These are phyloP conservation scores for Stictocephala bisonia DNA, from an alignment of 2,888 invertebrate genomes.

Conservation along the genomic window DNA sequence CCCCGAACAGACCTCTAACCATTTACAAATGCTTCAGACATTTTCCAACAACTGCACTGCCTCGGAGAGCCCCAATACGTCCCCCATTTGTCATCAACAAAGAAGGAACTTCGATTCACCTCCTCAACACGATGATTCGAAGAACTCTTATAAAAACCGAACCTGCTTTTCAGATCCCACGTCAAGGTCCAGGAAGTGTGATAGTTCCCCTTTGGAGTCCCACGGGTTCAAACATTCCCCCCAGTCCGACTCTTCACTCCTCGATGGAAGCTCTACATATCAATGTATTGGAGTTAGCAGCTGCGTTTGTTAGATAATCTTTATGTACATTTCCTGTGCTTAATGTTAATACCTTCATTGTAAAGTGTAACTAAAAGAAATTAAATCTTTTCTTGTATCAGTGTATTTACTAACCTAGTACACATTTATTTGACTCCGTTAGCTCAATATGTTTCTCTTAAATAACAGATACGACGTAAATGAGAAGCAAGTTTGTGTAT, in stretches of 20 bases:
- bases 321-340: conserved; percentile 17
- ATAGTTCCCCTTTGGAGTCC: background rate
- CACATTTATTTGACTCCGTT: too few species aligned
- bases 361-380: conserved; percentile 22
- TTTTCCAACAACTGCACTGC: conserved; percentile 1
- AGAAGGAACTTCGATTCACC: background rate
- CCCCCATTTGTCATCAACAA: too few species aligned
- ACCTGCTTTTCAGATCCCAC: background rate
- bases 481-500: too few species aligned
- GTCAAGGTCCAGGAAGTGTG: background rate
- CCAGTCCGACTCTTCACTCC: conserved; percentile 8
- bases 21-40: conserved; percentile 34
- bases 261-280: conserved; percentile 45
- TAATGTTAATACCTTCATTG: conserved; percentile 20
- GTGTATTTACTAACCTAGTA: too few species aligned
- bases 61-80: background rate
- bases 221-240: conserved; percentile 19
- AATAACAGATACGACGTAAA: too few species aligned
- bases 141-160: background rate
- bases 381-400: conserved; percentile 24
- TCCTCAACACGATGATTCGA: background rate
- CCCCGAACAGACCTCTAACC: conserved; percentile 20
- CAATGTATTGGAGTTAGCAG: conserved; percentile 56
- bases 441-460: too few species aligned
- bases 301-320: conserved; percentile 54